Base-by-base conservation (phyloP, 2,113 vertebrate genomes). In the Sapayoa aenigma region DNA sequence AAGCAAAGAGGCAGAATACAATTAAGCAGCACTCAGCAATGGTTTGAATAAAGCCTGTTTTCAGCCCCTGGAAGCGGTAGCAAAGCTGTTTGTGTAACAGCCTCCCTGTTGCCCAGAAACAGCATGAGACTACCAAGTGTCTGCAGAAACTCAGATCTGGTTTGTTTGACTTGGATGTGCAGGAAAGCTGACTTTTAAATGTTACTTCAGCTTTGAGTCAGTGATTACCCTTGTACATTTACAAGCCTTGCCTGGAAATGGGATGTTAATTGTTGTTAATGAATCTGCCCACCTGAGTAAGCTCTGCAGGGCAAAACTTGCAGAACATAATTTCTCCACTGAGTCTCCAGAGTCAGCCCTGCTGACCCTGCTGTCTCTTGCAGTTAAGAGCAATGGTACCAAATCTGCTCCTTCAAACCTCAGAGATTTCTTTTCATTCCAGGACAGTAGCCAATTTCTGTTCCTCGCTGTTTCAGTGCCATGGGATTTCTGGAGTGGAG, bases 201-300 rank as follows among this genome's bases (percentile, higher is more conserved):
- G 41, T 87, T 93, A 39, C 84, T 93, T 93, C 68, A 66, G 68
- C 72, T 92, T 96, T 90, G 60, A 91, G 60, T 75, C 77, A 58
- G 68, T 75, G 76, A 83, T 94, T 95, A 71, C 49, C 30, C 53
- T 84, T 33, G 55, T 72, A 67, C 27, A 88, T 95, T 85, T 63
- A 94, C 82, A 87, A 90, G 46, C 37, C n/a, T 33, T 80, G 65
- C 84, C 85, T 94, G 84, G 90, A 97, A 95, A 95, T 89, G 56
- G n/a, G 93, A 96, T 78, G 69, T 95, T 97, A 95, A 95, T 95
- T 95, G 67, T 72, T 87, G 77, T 42, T 94, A 93, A 96, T 88
- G 89, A 88, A 71, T 39, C 65, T 56, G 68, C 88, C 83, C 88
- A 93, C 89, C 91, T 91, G 79, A 85, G 80, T 79, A 91, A 92